Evolutionary conservation across 2,888 invertebrate genomes (phyloP).

Genomic region (Cataglyphis cursor): DNA sequence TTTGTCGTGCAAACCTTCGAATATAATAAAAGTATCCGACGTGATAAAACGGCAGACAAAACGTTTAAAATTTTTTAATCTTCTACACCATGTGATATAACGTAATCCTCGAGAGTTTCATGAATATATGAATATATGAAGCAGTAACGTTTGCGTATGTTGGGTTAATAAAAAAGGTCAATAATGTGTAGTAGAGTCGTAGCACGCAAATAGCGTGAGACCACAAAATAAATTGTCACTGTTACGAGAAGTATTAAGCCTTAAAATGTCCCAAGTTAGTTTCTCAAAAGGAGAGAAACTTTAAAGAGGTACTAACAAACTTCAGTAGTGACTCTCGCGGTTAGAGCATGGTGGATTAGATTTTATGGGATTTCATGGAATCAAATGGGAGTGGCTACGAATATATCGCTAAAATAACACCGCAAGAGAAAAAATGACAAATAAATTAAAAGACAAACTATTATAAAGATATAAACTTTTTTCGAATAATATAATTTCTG

Average conservation of each 20-base stretch:
- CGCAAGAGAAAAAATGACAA: constrained; percentile 47
- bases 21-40: not conserved
- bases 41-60: constrained; percentile 16
- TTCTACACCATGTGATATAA: not conserved
- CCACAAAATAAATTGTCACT: constrained; percentile 68
- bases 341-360: constrained; percentile 66
- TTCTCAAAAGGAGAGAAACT: constrained; percentile 47
- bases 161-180: constrained; percentile 62
- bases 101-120: constrained; percentile 15
- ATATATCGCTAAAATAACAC: constrained; percentile 12
- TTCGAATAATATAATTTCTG: not conserved
- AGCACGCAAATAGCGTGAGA: constrained; percentile 48
- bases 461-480: too few species aligned
- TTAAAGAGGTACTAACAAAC: constrained; percentile 70
- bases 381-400: constrained; percentile 5
- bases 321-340: constrained; percentile 55
- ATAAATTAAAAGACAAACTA: constrained; percentile 63
- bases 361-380: too few species aligned
- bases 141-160: constrained; percentile 19
- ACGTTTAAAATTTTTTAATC: constrained; percentile 43
- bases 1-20: not conserved
- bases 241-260: constrained; percentile 60
- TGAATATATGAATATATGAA: constrained; percentile 50
- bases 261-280: constrained; percentile 33
- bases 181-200: constrained; percentile 66